Evolutionary conservation across 2,888 invertebrate genomes (phyloP), one percentile per base, ranked within the genome.

Genomic region (Xestoiulus laeticollis): DNA sequence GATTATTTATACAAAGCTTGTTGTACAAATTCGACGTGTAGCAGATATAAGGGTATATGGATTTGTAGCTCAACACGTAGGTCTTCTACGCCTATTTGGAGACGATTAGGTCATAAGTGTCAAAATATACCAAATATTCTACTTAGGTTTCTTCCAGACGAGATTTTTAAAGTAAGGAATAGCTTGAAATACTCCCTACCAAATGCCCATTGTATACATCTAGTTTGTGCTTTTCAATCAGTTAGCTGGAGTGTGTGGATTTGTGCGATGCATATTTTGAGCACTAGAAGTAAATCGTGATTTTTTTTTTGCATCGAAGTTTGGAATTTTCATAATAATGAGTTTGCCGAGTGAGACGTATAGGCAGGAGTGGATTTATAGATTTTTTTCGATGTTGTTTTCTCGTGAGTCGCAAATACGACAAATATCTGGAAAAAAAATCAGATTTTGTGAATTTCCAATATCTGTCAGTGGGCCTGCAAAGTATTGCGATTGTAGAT

Each of bases 241-340:
- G 78, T 78, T 78, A 30, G 30, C 30, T 78, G 30, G 12, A 26
- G 30, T 78, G 78, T 30, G 14, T 14, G 78, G 30, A 78, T 30
- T 30, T 78, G 26, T 30, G 78, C 78, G 26, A 30, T 30, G 78
- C 78, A 78, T 78, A 78, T 78, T 48, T 78, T 78, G 68, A 78
- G 78, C 78, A 78, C 78, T 78, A 30, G 30, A 78, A 78, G 78
- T 78, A 14, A 30, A 78, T 78, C 22, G 78, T 78, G 78, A 78
- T 22, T 78, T 78, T 78, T n/a, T 53, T 78, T 78, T 30, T 78
- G 30, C 78, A 14, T 30, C 78, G 78, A 78, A 78, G 78, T 78
- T 78, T 78, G 78, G 78, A 78, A 78, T 78, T 78, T 78, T 78
- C 78, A 78, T 78, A 78, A 30, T 78, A 78, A 78, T 78, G 78